phyloP scores from a whole-genome alignment of 1,140 invertebrate species.

The Brachionus rotundiformis region DNA sequence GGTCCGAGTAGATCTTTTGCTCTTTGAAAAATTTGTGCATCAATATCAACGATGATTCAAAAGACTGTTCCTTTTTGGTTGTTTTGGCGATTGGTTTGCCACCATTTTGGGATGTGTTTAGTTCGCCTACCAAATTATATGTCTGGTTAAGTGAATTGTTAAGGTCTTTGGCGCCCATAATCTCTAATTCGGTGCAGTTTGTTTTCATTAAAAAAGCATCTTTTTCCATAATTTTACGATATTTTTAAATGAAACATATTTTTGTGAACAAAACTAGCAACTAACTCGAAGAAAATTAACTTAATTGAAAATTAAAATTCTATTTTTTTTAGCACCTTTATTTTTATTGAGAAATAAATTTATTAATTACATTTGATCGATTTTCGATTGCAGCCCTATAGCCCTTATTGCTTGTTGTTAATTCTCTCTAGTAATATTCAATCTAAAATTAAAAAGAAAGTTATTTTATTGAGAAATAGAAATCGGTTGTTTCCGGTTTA shows the following conservation, averaged over 20 bases:
- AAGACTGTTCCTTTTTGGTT: background rate
- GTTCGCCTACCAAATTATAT: conserved; percentile 1
- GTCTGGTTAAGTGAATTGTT: background rate
- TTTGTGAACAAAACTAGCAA: conserved; percentile 19
- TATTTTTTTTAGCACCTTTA: background rate
- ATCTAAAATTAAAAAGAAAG: background rate
- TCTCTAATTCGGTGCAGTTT: background rate
- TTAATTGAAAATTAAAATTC: background rate
- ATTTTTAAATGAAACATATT: conserved; percentile 38
- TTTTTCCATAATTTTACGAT: conserved; percentile 45
- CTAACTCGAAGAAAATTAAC: background rate
- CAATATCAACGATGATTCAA: conserved; percentile 24
- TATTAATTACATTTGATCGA: conserved; percentile 11
- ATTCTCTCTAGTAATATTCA: background rate
- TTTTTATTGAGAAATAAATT: background rate
- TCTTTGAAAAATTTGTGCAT: conserved; percentile 49
- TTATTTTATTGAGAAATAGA: background rate
- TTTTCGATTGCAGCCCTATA: background rate
- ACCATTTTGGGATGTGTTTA: background rate
- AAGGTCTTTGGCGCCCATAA: background rate
- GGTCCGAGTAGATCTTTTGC: conserved; percentile 38
- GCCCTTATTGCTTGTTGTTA: background rate
- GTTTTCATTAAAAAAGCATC: conserved; percentile 13
- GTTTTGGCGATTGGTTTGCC: background rate
- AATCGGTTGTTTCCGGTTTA: background rate